Percentiles rank a stretch among this genome's conserved stretches.
Conservation (phyloP, 2,113 vertebrate genomes). For the Sprattus sprattus region DNA sequence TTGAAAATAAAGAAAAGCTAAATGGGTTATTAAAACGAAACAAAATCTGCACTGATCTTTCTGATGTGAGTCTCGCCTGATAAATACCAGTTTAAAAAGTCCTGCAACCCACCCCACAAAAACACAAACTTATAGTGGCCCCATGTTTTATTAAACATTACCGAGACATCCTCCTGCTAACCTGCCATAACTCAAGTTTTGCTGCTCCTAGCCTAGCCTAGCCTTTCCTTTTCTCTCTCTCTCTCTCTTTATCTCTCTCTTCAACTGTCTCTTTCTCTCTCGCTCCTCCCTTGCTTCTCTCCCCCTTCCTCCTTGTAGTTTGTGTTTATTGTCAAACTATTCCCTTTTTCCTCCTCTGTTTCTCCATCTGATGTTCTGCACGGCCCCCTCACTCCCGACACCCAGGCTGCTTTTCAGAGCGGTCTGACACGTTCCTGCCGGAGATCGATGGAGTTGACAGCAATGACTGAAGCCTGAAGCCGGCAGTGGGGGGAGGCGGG, state of each 20-base stretch:
- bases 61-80: background rate
- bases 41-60: background rate
- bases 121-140: background rate
- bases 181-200: background rate
- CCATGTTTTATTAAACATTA: slow-evolving; percentile 9
- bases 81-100: slow-evolving; percentile 16
- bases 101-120: background rate
- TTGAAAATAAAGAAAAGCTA: background rate
- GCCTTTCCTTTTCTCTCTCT: background rate
- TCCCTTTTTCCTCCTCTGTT: slow-evolving; percentile 37
- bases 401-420: slow-evolving; percentile 38
- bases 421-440: slow-evolving; percentile 35
- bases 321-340: slow-evolving; percentile 49
- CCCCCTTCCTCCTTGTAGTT: slow-evolving; percentile 20
- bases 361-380: slow-evolving; percentile 40
- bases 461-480: slow-evolving; percentile 31
- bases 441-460: slow-evolving; percentile 55
- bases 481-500: no score
- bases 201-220: background rate
- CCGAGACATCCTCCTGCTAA: background rate
- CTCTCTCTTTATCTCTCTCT: background rate
- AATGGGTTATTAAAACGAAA: background rate
- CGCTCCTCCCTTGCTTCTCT: slow-evolving; percentile 5
- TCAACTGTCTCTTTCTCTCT: background rate
- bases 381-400: slow-evolving; percentile 30